Conservation (phyloP, 2,888 invertebrate genomes). For the Oxytorus armatus region DNA sequence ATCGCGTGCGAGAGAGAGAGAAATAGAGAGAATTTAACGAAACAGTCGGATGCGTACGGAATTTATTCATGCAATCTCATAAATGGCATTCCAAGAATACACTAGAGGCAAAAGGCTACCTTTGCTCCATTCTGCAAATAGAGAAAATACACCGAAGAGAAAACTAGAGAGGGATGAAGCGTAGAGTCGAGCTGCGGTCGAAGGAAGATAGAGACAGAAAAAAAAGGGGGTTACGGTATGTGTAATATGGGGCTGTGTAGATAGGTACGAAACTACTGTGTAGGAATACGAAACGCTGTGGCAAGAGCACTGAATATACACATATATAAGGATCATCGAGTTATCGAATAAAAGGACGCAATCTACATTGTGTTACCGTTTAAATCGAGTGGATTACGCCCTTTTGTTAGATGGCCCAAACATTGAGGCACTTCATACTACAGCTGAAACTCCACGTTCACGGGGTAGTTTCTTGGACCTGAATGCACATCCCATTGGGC, state of each 20-base stretch:
- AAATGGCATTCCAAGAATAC: slow-evolving; percentile 75
- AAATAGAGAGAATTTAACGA: slow-evolving; percentile 66
- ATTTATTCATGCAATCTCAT: slow-evolving; percentile 82
- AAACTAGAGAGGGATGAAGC: slow-evolving; percentile 5
- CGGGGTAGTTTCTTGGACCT: slow-evolving; percentile 64
- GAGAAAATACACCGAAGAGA: slow-evolving; percentile 19
- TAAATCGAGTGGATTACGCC: slow-evolving; percentile 8
- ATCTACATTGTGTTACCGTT: not conserved
- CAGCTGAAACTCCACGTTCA: not conserved
- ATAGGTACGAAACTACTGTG: slow-evolving; percentile 42
- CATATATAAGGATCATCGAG: not conserved
- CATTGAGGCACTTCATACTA: slow-evolving; percentile 9
- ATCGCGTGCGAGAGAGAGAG: slow-evolving; percentile 28
- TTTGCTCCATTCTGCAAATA: slow-evolving; percentile 4
- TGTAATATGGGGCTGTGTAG: slow-evolving; percentile 20
- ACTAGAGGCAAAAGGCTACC: slow-evolving; percentile 54
- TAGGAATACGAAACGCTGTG: not conserved
- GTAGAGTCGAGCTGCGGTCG: not conserved
- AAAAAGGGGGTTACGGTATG: slow-evolving; percentile 18
- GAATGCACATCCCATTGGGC: slow-evolving; percentile 81
- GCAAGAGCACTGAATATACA: slow-evolving; percentile 5
- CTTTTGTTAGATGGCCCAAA: not conserved
- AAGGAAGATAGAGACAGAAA: slow-evolving; percentile 26
- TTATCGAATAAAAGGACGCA: not conserved
- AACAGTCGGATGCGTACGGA: slow-evolving; percentile 76